Conservation (phyloP, 2,888 invertebrate genomes). For the Ormyrus nitidulus region DNA sequence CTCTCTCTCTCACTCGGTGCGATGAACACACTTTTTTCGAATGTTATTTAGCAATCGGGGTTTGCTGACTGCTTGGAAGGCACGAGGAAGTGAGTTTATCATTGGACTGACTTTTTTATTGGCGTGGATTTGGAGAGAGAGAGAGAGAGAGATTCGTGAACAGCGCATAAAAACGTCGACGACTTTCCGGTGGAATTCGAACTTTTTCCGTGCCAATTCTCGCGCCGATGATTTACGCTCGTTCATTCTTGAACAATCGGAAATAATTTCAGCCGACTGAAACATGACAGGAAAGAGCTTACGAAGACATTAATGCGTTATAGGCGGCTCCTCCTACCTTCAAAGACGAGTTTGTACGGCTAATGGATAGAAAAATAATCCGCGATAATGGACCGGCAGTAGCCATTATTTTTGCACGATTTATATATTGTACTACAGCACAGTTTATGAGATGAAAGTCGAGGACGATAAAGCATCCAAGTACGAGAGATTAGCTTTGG, state of each 20-base stretch:
- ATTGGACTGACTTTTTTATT: not conserved
- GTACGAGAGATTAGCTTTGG: too few species aligned
- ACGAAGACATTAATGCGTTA: constrained; percentile 43
- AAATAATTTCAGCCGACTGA: not conserved
- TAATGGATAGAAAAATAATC: constrained; percentile 31
- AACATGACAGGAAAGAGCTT: constrained; percentile 37
- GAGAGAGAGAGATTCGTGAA: not conserved
- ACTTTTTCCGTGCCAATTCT: not conserved
- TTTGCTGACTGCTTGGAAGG: not conserved
- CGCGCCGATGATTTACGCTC: not conserved
- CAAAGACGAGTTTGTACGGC: not conserved
- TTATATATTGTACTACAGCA: too few species aligned
- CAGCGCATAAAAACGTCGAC: not conserved
- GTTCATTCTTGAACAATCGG: constrained; percentile 19
- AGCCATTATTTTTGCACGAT: too few species aligned
- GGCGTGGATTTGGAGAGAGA: not conserved
- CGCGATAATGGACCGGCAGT: not conserved
- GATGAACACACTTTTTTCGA: constrained; percentile 5
- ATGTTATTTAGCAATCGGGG: constrained; percentile 19
- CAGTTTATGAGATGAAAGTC: too few species aligned
- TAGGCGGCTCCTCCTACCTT: constrained; percentile 24
- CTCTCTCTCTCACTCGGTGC: not conserved
- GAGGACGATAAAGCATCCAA: too few species aligned
- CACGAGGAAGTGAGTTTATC: not conserved
- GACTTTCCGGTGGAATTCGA: too few species aligned